Evolutionary conservation across 30 jellyfish, hydroid and myxozoan species (phyloP), one percentile per base, ranked within the genome.

Genomic region (Catostylus mosaicus): DNA sequence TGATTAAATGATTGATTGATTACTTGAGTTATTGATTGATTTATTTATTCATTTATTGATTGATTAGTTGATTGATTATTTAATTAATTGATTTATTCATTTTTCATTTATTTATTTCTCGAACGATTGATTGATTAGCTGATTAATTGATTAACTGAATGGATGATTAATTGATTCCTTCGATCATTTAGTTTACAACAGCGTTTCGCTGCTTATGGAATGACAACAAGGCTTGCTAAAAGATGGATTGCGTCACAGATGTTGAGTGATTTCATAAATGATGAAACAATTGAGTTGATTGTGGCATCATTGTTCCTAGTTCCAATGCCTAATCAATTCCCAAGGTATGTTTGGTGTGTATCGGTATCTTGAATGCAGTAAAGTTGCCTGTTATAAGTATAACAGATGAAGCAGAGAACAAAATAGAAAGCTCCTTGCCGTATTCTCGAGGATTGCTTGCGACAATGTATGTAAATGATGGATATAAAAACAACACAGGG

Each of bases 211-310:
- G 89, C 92, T 0, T 91, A 68, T 69, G 87, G 95, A 18, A 67
- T 91, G 78, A 91, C 98, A 16, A 63, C 94, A 14, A 57, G 98
- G 24, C 94, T 91, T 7, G 90, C 93, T 8, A 84, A 84, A 35
- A 57, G 96, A 30, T 91, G 98, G 98, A 59, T 91, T 23, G 57
- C 96, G 7, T 60, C 96, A 2, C 98, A 91, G 56, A 91, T 91
- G 98, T 80, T 91, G 0, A 38, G 85, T 29, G 80, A 65, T n/a
- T 79, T 65, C 67, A 5, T 91, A 1, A 24, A 75, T 9, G 96
- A 78, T 22, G 98, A 91, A 31, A 88, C 89, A 23, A 34, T 91
- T 31, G 98, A 91, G 68, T 71, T 91, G 46, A 48, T 91, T 30
- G 94, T 82, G 19, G 98, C 98, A 27, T 85, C 87, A 36, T 22